phyloP scores from a whole-genome alignment of 2,113 vertebrate genomes.

The Rhadina sibilatrix region DNA sequence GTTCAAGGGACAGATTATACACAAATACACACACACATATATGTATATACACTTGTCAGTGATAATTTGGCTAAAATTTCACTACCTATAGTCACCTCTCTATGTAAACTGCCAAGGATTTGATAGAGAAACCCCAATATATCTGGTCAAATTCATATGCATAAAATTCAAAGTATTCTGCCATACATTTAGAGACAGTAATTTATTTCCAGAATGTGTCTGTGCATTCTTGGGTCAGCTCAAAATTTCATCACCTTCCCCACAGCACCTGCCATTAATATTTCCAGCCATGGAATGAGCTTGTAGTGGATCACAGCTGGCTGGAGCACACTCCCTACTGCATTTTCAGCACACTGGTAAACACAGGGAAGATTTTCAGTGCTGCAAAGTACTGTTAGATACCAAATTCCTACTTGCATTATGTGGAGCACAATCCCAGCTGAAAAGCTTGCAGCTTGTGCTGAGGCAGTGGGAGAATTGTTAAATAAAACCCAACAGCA shows the following conservation, averaged over 20 bases:
- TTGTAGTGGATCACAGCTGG: background rate
- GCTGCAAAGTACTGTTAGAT: background rate
- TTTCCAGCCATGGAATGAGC: background rate
- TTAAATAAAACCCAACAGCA: background rate
- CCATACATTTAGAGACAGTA: background rate
- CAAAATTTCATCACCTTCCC: background rate
- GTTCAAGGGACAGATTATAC: background rate
- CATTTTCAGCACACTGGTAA: background rate
- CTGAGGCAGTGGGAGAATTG: background rate
- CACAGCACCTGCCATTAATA: background rate
- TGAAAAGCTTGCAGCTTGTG: background rate
- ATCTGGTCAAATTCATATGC: background rate
- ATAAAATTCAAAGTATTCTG: background rate
- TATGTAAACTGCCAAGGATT: background rate
- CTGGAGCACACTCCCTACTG: background rate
- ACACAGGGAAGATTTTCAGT: background rate
- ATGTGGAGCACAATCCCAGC: background rate
- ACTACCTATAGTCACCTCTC: background rate
- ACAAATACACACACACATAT: background rate
- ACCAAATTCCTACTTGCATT: background rate
- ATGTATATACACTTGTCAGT: background rate
- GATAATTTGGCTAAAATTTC: background rate
- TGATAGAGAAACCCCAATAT: background rate
- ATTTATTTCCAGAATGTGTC: background rate
- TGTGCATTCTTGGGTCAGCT: background rate